These are phyloP conservation scores for Drosophila sproati DNA, from an alignment of 1,140 invertebrate genomes.

Conservation along the genomic window DNA sequence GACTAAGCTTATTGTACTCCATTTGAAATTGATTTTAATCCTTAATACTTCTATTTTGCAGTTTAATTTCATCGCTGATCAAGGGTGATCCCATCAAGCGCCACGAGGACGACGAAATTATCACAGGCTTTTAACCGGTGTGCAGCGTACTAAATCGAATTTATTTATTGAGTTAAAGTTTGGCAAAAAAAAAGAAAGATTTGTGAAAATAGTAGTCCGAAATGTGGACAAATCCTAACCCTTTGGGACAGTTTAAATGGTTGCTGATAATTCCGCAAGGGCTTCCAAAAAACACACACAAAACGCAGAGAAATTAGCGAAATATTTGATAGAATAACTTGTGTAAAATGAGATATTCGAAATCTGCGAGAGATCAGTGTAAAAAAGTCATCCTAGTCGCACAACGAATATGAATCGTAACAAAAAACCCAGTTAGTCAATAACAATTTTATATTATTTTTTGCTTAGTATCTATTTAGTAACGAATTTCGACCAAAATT, in stretches of 20 bases:
- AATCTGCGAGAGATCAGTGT: background rate
- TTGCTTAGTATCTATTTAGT: background rate
- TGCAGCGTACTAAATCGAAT: background rate
- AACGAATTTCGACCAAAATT: slow-evolving; percentile 3
- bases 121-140: slow-evolving; percentile 86
- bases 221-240: background rate
- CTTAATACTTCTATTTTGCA: slow-evolving; percentile 80
- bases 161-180: background rate
- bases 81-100: slow-evolving; percentile 91
- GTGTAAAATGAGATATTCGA: no score
- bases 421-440: background rate
- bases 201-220: background rate
- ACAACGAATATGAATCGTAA: background rate
- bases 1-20: no score
- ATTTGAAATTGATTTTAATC: background rate
- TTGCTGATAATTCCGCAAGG: slow-evolving; percentile 9
- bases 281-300: slow-evolving; percentile 23
- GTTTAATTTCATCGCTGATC: slow-evolving; percentile 90
- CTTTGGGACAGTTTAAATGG: no score
- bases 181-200: background rate
- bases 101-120: slow-evolving; percentile 87
- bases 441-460: no score
- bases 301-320: background rate
- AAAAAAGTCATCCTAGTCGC: slow-evolving; percentile 47
- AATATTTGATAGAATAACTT: no score